These are phyloP conservation scores for Drosophila ananassae DNA, from an alignment of 1,140 invertebrate species.

Conservation along the genomic window DNA sequence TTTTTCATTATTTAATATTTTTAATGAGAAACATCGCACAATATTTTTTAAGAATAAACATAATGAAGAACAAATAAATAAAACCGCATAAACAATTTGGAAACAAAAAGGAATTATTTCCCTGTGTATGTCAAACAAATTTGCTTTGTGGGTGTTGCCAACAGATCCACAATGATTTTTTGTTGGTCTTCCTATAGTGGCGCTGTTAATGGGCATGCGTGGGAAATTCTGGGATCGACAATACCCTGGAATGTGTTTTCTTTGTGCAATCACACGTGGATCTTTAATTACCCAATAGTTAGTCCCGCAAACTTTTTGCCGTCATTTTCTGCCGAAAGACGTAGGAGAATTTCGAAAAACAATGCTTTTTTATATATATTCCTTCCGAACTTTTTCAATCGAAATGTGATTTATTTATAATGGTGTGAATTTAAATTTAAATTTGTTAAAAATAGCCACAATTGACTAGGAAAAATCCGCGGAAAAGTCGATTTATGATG, in stretches of 20 bases:
- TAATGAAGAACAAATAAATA: neutral
- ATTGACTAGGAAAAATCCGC: constrained; percentile 23
- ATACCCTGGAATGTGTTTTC: constrained; percentile 32
- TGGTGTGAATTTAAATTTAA: constrained; percentile 48
- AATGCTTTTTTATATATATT: constrained; percentile 1
- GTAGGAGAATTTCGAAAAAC: constrained; percentile 32
- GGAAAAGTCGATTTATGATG: constrained; percentile 42
- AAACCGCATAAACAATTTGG: neutral
- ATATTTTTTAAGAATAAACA: neutral
- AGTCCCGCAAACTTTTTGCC: constrained; percentile 21
- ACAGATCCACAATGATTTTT: constrained; percentile 19
- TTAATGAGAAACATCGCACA: neutral
- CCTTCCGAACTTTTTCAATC: constrained; percentile 27
- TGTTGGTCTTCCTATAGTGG: constrained; percentile 10
- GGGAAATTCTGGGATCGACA: constrained; percentile 42
- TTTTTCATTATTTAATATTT: no score
- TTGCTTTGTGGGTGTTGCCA: constrained; percentile 37
- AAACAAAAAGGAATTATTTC: neutral
- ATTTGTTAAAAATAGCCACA: constrained; percentile 43
- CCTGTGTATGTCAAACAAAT: constrained; percentile 24
- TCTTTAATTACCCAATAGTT: constrained; percentile 36
- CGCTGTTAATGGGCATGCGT: constrained; percentile 41
- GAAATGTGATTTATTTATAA: constrained; percentile 54
- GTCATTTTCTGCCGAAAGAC: constrained; percentile 25
- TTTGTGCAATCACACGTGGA: constrained; percentile 24